These are phyloP conservation scores for Trididemnum miniatum DNA, from an alignment of 23 tunicate species.

Conservation along the genomic window DNA sequence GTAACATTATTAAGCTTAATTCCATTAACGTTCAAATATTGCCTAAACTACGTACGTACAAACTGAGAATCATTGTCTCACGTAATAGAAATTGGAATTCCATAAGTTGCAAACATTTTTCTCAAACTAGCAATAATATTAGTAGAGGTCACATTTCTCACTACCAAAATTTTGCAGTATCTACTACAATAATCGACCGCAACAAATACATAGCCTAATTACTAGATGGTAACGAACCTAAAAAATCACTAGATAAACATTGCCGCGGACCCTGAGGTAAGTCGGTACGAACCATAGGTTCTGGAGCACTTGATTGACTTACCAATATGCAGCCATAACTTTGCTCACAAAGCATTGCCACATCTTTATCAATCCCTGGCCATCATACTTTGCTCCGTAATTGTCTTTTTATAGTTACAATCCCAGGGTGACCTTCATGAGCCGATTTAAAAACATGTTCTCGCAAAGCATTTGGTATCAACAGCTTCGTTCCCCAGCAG, in stretches of 20 bases:
- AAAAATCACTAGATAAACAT: neutral
- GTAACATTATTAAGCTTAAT: no score
- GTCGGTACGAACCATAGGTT: neutral
- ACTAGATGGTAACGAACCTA: neutral
- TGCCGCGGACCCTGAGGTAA: neutral
- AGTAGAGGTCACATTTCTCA: neutral
- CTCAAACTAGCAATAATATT: no score
- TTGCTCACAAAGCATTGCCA: neutral
- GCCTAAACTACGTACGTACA: no score
- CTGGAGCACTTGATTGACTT: neutral
- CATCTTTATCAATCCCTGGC: conserved; percentile 21
- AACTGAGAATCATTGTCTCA: no score
- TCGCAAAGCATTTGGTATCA: neutral
- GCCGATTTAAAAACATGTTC: neutral
- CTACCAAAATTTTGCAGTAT: neutral
- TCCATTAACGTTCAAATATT: no score
- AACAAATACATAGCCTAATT: neutral
- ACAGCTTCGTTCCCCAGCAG: neutral
- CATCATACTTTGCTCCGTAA: no score
- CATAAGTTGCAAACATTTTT: neutral
- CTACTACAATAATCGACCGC: neutral
- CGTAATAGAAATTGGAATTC: neutral
- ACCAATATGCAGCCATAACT: neutral
- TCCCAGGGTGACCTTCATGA: no score
- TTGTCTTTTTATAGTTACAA: no score